Evolutionary conservation across 35 echinoderm and acorn worm species (phyloP).

Genomic region (Lytechinus variegatus): DNA sequence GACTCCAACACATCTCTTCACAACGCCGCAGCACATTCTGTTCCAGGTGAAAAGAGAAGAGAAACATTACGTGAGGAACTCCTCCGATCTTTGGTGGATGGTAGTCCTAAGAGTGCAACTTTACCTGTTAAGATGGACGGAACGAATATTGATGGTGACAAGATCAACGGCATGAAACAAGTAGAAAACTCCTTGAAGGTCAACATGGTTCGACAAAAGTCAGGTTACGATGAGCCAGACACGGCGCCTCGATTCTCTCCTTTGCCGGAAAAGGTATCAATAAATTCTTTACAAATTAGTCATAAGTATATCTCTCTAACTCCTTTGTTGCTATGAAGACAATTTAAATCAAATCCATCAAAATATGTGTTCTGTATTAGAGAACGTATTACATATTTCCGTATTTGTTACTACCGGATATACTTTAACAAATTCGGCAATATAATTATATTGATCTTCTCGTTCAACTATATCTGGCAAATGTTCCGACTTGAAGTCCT

Average conservation of each 20-base stretch:
- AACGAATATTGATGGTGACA: background rate
- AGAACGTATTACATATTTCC: too few species aligned
- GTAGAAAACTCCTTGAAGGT: slow-evolving; percentile 37
- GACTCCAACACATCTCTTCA: slow-evolving; percentile 34
- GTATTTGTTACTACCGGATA: too few species aligned
- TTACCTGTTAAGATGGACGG: background rate
- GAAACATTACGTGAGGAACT: slow-evolving; percentile 57
- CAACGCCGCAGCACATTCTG: background rate
- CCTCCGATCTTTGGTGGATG: slow-evolving; percentile 41
- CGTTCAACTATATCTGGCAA: too few species aligned
- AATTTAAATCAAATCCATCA: too few species aligned
- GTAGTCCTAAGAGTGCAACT: background rate
- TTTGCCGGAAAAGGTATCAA: background rate
- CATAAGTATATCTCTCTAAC: too few species aligned
- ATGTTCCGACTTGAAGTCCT: too few species aligned
- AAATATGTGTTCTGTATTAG: too few species aligned
- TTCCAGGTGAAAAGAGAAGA: slow-evolving; percentile 17
- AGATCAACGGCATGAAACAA: slow-evolving; percentile 24
- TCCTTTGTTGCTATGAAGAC: too few species aligned
- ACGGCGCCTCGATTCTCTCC: background rate
- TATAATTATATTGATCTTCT: too few species aligned
- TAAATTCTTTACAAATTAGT: background rate
- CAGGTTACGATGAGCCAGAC: slow-evolving; percentile 46
- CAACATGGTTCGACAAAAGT: slow-evolving; percentile 36
- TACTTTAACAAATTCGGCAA: too few species aligned